Evolutionary conservation across 2,797 vertebrate genomes (phyloP), one percentile per base, ranked within the genome.

Genomic region (Falco rusticolus): DNA sequence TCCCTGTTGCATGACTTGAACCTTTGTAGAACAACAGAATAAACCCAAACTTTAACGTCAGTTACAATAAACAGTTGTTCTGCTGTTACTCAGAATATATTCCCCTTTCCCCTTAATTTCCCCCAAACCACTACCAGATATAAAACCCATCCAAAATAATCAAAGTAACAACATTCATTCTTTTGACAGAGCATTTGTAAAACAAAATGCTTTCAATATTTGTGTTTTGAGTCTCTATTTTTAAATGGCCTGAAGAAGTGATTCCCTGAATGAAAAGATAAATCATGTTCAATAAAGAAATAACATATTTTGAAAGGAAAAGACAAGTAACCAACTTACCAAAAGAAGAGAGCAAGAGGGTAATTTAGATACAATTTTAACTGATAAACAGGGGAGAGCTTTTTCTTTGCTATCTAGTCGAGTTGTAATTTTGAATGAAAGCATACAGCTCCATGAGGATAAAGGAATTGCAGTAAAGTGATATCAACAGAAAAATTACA

Each of bases 191-290:
- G 41, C 25, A 68, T 75, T 89, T 87, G 9, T 54, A 88, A 61
- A 10, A 71, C 43, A 79, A 80, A 93, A 75, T 57, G 20, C 22
- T 78, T 93, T 74, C 71, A 87, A 93, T 80, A 91, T 87, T 77
- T 94, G 15, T 61, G 34, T 21, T 92, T 89, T 79, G 37, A 88
- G 31, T 50, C 19, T 56, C 22, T 39, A 51, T 79, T 94, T 92
- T 69, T 61, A 70, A 91, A 68, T 45, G 18, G 47, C 31, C 45
- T 68, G 56, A 92, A 87, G 75, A 85, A 93, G 10, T 60, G 37
- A 83, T 89, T 83, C 68, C 12, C 19, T 87, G 81, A 39, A 87
- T 87, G 64, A 96, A 80, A 94, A 84, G 20, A 85, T 14, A 84
- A 80, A 56, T 82, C 63, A 60, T 34, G 25, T 85, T 89, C 56